A percentile compares a stretch with the other conserved stretches of the same genome.
phyloP scores from a whole-genome alignment of 1,140 invertebrate species.

The Magallana ariakensis region DNA sequence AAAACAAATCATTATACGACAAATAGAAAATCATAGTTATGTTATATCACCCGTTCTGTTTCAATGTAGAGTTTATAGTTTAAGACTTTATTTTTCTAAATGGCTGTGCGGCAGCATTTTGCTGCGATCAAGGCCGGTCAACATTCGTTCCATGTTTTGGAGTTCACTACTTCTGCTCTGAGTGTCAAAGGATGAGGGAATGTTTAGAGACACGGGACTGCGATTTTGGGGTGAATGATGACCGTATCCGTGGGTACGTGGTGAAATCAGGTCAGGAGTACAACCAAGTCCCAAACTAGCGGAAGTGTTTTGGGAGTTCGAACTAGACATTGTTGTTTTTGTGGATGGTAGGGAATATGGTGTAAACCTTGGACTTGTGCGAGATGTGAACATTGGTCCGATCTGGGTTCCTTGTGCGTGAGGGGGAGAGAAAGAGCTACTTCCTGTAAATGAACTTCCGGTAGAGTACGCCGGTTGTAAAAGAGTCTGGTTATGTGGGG shows the following conservation, averaged over 20 bases:
- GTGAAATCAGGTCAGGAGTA: constrained; percentile 41
- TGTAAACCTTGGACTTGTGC: constrained; percentile 58
- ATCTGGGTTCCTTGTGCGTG: constrained; percentile 46
- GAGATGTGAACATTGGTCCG: constrained; percentile 59
- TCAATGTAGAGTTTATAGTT: not conserved
- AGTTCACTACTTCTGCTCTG: constrained; percentile 55
- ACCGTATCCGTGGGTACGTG: constrained; percentile 52
- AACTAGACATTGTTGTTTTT: constrained; percentile 54
- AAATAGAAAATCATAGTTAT: not conserved
- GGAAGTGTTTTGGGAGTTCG: constrained; percentile 49
- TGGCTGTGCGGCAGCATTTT: constrained; percentile 6
- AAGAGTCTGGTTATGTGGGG: constrained; percentile 46
- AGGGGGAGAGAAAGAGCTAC: constrained; percentile 49
- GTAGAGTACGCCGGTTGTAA: constrained; percentile 54
- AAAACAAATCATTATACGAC: constrained; percentile 17
- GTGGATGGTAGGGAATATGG: constrained; percentile 57
- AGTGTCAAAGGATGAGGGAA: constrained; percentile 55
- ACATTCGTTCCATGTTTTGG: constrained; percentile 57
- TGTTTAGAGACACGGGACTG: constrained; percentile 58
- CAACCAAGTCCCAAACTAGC: constrained; percentile 47
- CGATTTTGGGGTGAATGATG: constrained; percentile 45
- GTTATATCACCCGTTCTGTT: constrained; percentile 3
- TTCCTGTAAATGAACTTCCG: constrained; percentile 43
- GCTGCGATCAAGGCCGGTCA: constrained; percentile 49
- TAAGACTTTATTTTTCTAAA: not conserved